A percentile compares a stretch with the other conserved stretches of the same genome.
Evolutionary conservation across 2,888 invertebrate genomes (phyloP).

Genomic region (Mylabris sibirica): DNA sequence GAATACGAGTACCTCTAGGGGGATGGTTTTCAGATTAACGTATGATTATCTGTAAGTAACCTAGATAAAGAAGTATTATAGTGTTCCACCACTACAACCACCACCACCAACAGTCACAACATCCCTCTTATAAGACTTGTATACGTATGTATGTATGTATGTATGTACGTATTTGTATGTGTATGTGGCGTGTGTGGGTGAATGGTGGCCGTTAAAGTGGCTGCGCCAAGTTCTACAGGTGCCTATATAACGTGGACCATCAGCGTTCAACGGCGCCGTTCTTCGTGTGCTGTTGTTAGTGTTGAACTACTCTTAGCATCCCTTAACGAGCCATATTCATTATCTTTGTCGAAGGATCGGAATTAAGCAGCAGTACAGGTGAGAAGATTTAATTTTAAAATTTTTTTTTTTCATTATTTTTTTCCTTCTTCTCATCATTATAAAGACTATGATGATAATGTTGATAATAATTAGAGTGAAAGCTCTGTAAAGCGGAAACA

Average conservation of each 20-base stretch:
- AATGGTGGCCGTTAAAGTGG: constrained; percentile 37
- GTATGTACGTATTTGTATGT: background rate
- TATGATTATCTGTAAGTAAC: constrained; percentile 26
- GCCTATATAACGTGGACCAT: constrained; percentile 41
- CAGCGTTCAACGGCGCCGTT: constrained; percentile 34
- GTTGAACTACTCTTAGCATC: constrained; percentile 35
- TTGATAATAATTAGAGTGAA: background rate
- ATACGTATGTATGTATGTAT: background rate
- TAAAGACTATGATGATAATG: background rate
- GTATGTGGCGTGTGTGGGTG: constrained; percentile 16
- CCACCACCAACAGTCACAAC: constrained; percentile 13
- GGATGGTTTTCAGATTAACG: constrained; percentile 15
- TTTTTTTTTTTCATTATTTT: background rate
- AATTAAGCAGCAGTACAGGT: constrained; percentile 39
- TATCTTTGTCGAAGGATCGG: constrained; percentile 25
- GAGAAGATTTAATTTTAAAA: constrained; percentile 16
- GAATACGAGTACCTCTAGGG: constrained; percentile 1
- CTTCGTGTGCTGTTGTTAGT: constrained; percentile 39
- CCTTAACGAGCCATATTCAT: background rate
- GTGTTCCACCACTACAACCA: background rate
- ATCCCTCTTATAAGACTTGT: constrained; percentile 33
- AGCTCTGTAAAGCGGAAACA: background rate
- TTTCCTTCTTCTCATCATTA: background rate
- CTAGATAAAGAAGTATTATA: constrained; percentile 13
- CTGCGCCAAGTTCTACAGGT: constrained; percentile 42